Evolutionary conservation across 2,113 vertebrate species (phyloP).

Genomic region (Leiothrix lutea): DNA sequence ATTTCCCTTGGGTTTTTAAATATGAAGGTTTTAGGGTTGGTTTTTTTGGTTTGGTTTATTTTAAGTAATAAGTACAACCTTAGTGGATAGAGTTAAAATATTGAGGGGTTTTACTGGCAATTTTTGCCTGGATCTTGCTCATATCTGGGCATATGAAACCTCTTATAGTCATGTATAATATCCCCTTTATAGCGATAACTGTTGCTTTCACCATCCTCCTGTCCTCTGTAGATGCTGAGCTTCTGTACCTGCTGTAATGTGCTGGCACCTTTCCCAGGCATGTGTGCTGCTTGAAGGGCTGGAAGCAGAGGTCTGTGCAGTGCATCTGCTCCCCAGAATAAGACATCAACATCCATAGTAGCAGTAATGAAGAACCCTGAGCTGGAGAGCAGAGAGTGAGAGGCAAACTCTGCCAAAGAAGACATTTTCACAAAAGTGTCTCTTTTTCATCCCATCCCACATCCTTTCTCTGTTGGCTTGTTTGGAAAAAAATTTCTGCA

Average conservation of each 20-base stretch:
- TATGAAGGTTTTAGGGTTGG: accelerated
- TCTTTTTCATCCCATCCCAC: background rate
- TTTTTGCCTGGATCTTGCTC: background rate
- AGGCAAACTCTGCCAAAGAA: background rate
- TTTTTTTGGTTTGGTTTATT: accelerated
- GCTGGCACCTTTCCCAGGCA: background rate
- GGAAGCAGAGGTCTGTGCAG: background rate
- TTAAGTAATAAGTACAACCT: background rate
- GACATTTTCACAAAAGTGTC: background rate
- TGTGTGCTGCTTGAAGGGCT: background rate
- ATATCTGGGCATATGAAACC: background rate
- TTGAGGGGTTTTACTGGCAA: background rate
- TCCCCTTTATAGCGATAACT: background rate
- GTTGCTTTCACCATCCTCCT: background rate
- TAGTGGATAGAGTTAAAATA: background rate
- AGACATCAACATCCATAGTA: background rate
- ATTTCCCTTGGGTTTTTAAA: background rate
- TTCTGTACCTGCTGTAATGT: background rate
- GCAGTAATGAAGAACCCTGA: background rate
- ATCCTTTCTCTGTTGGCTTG: background rate
- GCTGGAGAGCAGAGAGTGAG: background rate
- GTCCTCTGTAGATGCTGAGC: background rate
- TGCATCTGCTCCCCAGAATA: background rate
- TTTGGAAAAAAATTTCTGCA: background rate
- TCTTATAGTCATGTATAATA: background rate